Conservation (phyloP, 1,140 invertebrate species). For the Habropoda laboriosa region DNA sequence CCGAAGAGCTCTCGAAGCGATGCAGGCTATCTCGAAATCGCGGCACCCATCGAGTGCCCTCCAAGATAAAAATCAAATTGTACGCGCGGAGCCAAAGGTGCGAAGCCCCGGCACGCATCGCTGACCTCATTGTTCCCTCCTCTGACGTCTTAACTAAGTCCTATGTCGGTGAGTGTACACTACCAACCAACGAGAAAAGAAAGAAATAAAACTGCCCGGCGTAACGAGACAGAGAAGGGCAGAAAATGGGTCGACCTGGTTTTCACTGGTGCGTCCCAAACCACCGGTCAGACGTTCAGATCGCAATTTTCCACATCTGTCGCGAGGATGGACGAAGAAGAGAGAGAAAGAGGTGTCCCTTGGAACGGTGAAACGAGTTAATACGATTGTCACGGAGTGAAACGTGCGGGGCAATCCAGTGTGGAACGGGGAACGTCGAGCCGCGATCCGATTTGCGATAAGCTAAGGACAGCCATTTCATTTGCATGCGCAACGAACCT, state of each 20-base stretch:
- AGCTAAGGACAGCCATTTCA: background rate
- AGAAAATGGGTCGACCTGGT: slow-evolving; percentile 38
- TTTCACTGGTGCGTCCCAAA: background rate
- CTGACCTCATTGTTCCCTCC: slow-evolving; percentile 78
- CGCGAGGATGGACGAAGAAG: slow-evolving; percentile 56
- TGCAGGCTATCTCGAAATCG: slow-evolving; percentile 79
- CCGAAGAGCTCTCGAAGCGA: slow-evolving; percentile 75
- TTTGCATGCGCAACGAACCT: slow-evolving; percentile 17
- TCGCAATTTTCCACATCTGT: slow-evolving; percentile 61
- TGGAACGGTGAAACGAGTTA: slow-evolving; percentile 53
- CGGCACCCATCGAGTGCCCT: slow-evolving; percentile 79
- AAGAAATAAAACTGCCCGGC: background rate
- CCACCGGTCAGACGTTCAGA: slow-evolving; percentile 42
- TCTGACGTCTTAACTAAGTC: slow-evolving; percentile 82
- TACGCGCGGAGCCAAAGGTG: slow-evolving; percentile 76
- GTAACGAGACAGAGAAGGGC: background rate
- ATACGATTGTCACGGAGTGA: slow-evolving; percentile 42
- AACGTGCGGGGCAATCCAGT: background rate
- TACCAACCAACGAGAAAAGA: background rate
- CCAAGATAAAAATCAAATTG: slow-evolving; percentile 81
- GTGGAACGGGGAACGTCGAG: background rate
- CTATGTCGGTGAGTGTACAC: slow-evolving; percentile 12
- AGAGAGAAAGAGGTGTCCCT: slow-evolving; percentile 45
- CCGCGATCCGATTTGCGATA: slow-evolving; percentile 21
- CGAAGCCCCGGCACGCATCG: slow-evolving; percentile 79